Percentiles rank a stretch among this genome's conserved stretches.
These are phyloP conservation scores for Rotaria socialis DNA, from an alignment of 2,888 invertebrate species.

Conservation along the genomic window DNA sequence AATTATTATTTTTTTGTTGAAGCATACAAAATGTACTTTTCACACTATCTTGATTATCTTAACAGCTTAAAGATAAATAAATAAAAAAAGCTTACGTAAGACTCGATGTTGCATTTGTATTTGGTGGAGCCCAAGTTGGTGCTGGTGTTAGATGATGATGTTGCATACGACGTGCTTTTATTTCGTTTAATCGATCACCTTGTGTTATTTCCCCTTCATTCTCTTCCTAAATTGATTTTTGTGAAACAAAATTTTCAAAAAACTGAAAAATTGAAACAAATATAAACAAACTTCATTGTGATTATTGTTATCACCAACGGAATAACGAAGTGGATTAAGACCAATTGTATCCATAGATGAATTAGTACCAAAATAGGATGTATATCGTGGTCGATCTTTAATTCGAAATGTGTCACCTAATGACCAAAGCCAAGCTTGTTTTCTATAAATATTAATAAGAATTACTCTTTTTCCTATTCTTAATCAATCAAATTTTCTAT, in stretches of 20 bases:
- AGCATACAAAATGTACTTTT: not conserved
- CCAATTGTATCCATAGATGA: not conserved
- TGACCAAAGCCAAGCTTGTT: constrained; percentile 46
- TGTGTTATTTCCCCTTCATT: constrained; percentile 44
- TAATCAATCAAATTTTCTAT: too few species aligned
- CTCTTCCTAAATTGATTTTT: not conserved
- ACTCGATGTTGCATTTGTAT: not conserved
- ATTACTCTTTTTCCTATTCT: too few species aligned
- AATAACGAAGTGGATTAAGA: not conserved
- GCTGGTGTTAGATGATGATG: not conserved
- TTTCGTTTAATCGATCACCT: constrained; percentile 45
- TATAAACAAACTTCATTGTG: not conserved
- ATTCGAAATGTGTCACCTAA: constrained; percentile 39
- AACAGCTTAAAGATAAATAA: not conserved
- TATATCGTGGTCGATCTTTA: constrained; percentile 32
- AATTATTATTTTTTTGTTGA: not conserved
- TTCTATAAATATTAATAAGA: not conserved
- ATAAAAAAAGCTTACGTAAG: not conserved
- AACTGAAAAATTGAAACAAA: not conserved
- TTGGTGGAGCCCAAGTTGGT: not conserved
- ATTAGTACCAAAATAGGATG: not conserved
- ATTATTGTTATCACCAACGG: not conserved
- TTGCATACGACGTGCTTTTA: constrained; percentile 42
- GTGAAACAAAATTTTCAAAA: too few species aligned
- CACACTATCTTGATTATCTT: not conserved